Evolutionary conservation across 2,797 vertebrate species (phyloP), one percentile per base, ranked within the genome.

Genomic region (Sebastes flavidus): DNA sequence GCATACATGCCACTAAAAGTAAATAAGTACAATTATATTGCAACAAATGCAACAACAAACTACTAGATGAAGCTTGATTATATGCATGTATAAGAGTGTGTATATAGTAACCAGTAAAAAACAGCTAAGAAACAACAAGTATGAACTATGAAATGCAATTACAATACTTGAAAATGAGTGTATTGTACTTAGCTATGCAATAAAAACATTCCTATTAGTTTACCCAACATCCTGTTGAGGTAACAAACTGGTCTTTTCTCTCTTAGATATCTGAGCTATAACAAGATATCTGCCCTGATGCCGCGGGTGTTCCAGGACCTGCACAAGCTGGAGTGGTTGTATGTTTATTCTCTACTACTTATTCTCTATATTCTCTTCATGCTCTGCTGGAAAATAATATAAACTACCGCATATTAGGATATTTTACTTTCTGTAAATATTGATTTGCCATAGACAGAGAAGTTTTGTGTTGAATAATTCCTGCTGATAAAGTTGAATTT

Each of bases 301-400:
- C 97, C 98, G 0, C 95, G 96, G 22, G 96, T 98, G 56, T 99
- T 99, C 93, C 95, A 94, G 90, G 98, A 98, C 80, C 96, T 99
- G 56, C 96, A 97, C 87, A 97, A 94, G 79, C 95, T 99, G 63
- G 97, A 99, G 94, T 99, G 98, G 98, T 93, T 99, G 98, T 99
- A 97, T 56, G 82, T 90, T 54, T 68, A 11, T 54, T 81, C 61
- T 36, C 6, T 32, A 8, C 66, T 25, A 42, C 14, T 42, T 42
- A 42, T 42, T 42, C 38, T 42, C 38, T 42, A 42, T 42, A 38
- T 38, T 38, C 13, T 42, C 38, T 42, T 42, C 13, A 42, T 42
- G 9, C 66, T 63, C 3, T 42, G 4, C 29, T 30, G 4, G 5
- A 16, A 30, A 65, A 18, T 1, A 76, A 16, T 68, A 52, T n/a